phyloP scores from a whole-genome alignment of 2,888 invertebrate species.

The Caenorhabditis zanzibari region DNA sequence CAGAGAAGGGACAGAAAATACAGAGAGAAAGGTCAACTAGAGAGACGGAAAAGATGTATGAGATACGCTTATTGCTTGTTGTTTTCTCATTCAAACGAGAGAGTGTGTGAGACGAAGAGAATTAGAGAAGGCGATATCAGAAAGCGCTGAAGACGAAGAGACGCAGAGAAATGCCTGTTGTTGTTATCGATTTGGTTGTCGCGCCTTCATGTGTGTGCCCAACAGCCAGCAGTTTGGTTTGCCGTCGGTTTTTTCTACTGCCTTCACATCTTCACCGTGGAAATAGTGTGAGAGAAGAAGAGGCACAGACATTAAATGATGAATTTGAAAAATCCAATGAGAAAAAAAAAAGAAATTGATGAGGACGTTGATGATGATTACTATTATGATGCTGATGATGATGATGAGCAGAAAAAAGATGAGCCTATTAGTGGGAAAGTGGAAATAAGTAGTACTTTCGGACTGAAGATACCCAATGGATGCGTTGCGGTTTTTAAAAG shows the following conservation, averaged over 20 bases:
- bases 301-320: constrained; percentile 27
- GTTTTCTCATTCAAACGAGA: constrained; percentile 22
- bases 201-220: constrained; percentile 21
- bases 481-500: no score
- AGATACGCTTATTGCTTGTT: constrained; percentile 30
- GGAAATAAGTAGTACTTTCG: constrained; percentile 5
- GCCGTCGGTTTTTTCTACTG: constrained; percentile 18
- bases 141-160: constrained; percentile 20
- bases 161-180: constrained; percentile 27
- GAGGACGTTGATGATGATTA: constrained; percentile 29
- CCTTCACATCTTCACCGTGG: constrained; percentile 12
- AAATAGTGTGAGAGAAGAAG: constrained; percentile 10
- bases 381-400: constrained; percentile 5
- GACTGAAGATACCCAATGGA: neutral
- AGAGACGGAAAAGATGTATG: constrained; percentile 41
- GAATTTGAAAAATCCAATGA: constrained; percentile 21
- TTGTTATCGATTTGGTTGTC: constrained; percentile 39
- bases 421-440: constrained; percentile 27
- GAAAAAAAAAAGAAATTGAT: constrained; percentile 22
- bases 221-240: constrained; percentile 14
- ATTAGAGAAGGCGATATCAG: constrained; percentile 12
- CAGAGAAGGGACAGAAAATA: constrained; percentile 36
- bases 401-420: constrained; percentile 33
- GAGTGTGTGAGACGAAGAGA: constrained; percentile 5
- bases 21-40: constrained; percentile 47